Evolutionary conservation across 2,113 vertebrate species (phyloP), one percentile per base, ranked within the genome.

Genomic region (Xenus cinereus): DNA sequence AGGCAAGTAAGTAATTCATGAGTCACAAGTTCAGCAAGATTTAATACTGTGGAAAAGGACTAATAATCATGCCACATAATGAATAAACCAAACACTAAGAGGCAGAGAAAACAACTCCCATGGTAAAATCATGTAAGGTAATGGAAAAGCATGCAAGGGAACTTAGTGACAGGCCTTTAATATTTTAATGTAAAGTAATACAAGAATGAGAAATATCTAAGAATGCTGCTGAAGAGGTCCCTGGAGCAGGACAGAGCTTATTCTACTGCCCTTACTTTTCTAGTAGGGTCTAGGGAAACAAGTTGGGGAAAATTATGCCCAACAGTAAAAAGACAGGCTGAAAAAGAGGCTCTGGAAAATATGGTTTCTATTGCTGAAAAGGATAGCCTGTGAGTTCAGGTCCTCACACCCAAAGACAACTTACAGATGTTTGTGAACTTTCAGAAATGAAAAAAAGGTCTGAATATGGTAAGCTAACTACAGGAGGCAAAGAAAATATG

Each of bases 161-260:
- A 51, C 37, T 75, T 62, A 67, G 56, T 60, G 83, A 41, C 68
- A 94, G 33, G 22, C 51, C 15, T 80, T 89, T 87, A 78, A 75
- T 81, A 89, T 95, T 95, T 91, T 94, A 87, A 88, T 62, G 39
- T 59, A 89, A 89, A 82, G 56, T 75, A 82, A 75, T 35, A 43
- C 10, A 90, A 89, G 53, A 90, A 71, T 59, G 20, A 95, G 45
- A 82, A 94, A 93, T 72, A 87, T 13, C 45, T 75, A 75, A 62
- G 48, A 91, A 82, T 14, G 14, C 3, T 48, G 12, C 32, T 72
- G 66, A 87, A 84, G 50, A 57, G 18, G n/a, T 73, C 89, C 79
- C 81, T 83, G n/a, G 66, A 83, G 82, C 20, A 85, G 15, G 23
- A 53, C 16, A 80, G 50, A 79, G 16, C 3, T 3, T 56, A 35